phyloP scores from a whole-genome alignment of 92 coral and sea anemone species.

The Bergia sp. region DNA sequence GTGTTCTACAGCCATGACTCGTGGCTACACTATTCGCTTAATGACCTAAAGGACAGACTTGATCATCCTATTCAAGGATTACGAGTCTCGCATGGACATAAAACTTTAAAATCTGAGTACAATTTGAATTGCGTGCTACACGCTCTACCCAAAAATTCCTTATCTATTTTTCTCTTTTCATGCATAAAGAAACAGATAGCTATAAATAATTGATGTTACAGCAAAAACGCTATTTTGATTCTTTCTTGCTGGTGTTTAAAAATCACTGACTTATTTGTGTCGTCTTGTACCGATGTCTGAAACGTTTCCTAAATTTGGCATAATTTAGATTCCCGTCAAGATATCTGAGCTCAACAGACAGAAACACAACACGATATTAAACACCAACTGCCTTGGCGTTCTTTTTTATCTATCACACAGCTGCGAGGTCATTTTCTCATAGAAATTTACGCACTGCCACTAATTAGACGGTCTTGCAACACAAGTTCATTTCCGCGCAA shows the following conservation, averaged over 20 bases:
- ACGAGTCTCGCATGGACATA: neutral
- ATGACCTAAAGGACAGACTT: neutral
- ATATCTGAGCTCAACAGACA: slow-evolving; percentile 20
- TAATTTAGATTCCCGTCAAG: slow-evolving; percentile 39
- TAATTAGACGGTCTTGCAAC: slow-evolving; percentile 8
- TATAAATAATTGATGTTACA: slow-evolving; percentile 35
- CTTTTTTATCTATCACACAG: neutral
- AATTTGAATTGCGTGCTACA: slow-evolving; percentile 12
- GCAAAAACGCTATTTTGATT: neutral
- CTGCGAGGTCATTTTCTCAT: slow-evolving; percentile 16
- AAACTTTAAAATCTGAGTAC: neutral
- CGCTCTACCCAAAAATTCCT: neutral
- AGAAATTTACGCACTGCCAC: neutral
- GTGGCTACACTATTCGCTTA: neutral
- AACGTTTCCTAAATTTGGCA: slow-evolving; percentile 21
- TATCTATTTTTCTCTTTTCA: neutral
- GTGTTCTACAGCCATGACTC: slow-evolving; percentile 1
- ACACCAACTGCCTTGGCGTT: neutral
- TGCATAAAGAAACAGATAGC: slow-evolving; percentile 1
- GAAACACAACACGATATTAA: slow-evolving; percentile 25
- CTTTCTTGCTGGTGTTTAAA: neutral
- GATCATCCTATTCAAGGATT: neutral
- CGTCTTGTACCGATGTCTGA: neutral
- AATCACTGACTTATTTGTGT: neutral
- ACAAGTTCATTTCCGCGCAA: neutral